These are phyloP conservation scores for Barypeithes pellucidus DNA, from an alignment of 2,888 invertebrate genomes.

Conservation along the genomic window DNA sequence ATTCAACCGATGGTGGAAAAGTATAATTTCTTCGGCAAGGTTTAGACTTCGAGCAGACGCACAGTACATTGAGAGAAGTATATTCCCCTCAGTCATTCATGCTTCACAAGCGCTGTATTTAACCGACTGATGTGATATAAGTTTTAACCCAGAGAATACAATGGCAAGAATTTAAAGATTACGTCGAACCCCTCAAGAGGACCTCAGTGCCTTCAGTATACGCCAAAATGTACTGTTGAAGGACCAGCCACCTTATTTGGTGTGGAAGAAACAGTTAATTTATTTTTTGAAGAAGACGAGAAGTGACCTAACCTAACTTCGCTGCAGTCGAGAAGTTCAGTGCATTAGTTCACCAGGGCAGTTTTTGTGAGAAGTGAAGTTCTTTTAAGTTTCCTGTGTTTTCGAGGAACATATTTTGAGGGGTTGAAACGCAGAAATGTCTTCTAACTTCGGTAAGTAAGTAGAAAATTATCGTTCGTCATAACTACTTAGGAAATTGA, in stretches of 20 bases:
- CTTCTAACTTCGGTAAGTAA: constrained; percentile 29
- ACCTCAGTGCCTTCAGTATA: constrained; percentile 11
- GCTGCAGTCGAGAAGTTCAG: constrained; percentile 38
- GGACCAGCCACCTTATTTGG: constrained; percentile 28
- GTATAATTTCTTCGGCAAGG: not conserved
- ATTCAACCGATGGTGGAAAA: constrained; percentile 8
- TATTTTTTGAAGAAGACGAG: constrained; percentile 35
- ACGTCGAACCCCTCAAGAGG: constrained; percentile 22
- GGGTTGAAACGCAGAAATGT: constrained; percentile 1
- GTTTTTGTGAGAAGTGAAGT: constrained; percentile 46
- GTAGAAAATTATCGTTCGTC: not conserved
- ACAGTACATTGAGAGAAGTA: constrained; percentile 29
- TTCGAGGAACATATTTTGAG: not conserved
- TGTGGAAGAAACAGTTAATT: constrained; percentile 41
- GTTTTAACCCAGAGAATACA: constrained; percentile 32
- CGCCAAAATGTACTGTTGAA: constrained; percentile 27
- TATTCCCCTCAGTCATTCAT: constrained; percentile 40
- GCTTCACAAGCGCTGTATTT: constrained; percentile 38
- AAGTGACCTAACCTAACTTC: constrained; percentile 48
- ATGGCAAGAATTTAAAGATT: constrained; percentile 41
- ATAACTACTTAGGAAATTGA: too few species aligned
- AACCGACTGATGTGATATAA: constrained; percentile 44
- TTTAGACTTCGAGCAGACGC: constrained; percentile 31
- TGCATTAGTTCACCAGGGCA: constrained; percentile 32
- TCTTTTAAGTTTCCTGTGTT: constrained; percentile 22